phyloP scores from a whole-genome alignment of 2,888 invertebrate species.

The Drosophila borborema region DNA sequence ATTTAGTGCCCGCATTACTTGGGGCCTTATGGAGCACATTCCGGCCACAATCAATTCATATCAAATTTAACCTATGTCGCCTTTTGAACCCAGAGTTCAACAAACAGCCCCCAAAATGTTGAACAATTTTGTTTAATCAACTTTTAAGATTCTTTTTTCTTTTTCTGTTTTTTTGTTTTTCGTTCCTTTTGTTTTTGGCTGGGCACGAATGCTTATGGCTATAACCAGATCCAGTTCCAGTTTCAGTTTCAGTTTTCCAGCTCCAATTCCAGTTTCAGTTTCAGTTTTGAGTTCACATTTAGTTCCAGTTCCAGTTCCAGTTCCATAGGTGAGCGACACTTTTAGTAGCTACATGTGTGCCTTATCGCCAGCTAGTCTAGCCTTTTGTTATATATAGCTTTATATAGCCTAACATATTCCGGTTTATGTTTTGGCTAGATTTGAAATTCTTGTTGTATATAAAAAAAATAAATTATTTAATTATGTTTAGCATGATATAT shows the following conservation, averaged over 20 bases:
- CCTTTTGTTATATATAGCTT: neutral
- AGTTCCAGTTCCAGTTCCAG: slow-evolving; percentile 20
- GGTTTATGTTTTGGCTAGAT: too few species aligned
- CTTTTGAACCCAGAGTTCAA: slow-evolving; percentile 65
- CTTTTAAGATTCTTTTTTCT: slow-evolving; percentile 38
- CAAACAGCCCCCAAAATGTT: slow-evolving; percentile 61
- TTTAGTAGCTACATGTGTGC: neutral
- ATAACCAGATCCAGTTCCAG: slow-evolving; percentile 10
- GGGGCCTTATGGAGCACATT: slow-evolving; percentile 28
- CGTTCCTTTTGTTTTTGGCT: slow-evolving; percentile 25
- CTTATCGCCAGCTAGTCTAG: neutral
- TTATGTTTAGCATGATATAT: neutral
- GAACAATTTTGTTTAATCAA: slow-evolving; percentile 78
- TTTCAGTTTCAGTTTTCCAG: slow-evolving; percentile 13
- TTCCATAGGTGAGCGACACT: slow-evolving; percentile 51
- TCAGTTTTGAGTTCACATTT: slow-evolving; percentile 11
- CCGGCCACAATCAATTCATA: slow-evolving; percentile 72
- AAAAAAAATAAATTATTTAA: neutral
- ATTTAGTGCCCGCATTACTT: slow-evolving; percentile 32
- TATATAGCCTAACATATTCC: neutral
- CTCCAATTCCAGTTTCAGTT: slow-evolving; percentile 2
- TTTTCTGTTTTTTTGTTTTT: too few species aligned
- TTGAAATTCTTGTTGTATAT: neutral
- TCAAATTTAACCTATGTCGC: slow-evolving; percentile 72
- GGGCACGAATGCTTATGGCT: slow-evolving; percentile 45